A percentile compares a stretch with the other conserved stretches of the same genome.
Evolutionary conservation across 2,797 vertebrate species (phyloP).

Genomic region (Heteromormyrus szaboi): DNA sequence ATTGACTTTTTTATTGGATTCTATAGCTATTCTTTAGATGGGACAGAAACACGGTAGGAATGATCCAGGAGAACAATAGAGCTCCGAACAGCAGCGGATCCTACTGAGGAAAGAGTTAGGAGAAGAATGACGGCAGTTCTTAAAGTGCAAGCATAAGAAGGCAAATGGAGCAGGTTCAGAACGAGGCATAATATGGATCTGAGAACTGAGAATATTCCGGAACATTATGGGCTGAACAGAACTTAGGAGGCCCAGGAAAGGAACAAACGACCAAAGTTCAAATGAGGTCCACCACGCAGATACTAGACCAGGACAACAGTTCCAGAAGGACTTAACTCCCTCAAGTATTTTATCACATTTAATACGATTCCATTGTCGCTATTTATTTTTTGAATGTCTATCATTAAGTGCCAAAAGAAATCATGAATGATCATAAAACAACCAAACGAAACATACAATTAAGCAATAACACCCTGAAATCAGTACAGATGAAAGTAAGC

Average conservation of each 20-base stretch:
- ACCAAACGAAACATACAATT: not conserved
- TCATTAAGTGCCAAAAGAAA: not conserved
- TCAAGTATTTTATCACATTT: not conserved
- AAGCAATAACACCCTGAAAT: not conserved
- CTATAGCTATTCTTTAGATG: not conserved
- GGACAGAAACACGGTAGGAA: not conserved
- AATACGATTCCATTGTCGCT: not conserved
- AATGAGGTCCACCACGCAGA: not conserved
- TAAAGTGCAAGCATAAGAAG: not conserved
- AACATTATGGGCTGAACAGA: not conserved
- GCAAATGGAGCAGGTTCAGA: not conserved
- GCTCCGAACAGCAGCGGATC: not conserved
- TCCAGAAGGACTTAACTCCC: not conserved
- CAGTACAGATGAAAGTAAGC: not conserved
- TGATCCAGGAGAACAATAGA: not conserved
- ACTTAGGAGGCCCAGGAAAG: not conserved
- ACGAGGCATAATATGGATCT: not conserved
- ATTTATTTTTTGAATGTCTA: not conserved
- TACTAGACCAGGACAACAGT: not conserved
- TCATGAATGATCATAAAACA: not conserved
- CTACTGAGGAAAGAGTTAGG: not conserved
- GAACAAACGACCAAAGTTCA: not conserved
- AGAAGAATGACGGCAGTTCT: not conserved
- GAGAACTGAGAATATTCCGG: not conserved
- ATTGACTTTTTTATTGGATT: not conserved